Evolutionary conservation across 37 sponge, comb jelly and placozoan species (phyloP).

Genomic region (Diacarnus erythraeanus): DNA sequence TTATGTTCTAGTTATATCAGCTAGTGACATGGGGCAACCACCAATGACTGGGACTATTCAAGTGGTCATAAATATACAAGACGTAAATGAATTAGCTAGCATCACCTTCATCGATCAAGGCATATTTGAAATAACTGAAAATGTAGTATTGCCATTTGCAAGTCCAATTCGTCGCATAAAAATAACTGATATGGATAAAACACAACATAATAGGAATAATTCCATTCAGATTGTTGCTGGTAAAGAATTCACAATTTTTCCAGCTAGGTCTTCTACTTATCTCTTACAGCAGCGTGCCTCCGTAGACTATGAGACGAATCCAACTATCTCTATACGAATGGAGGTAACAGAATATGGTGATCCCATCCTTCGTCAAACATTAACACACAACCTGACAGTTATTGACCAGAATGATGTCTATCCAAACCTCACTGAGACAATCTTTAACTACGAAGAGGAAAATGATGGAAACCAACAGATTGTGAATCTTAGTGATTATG

Average conservation of each 20-base stretch:
- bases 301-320: conserved; percentile 4
- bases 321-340: neutral
- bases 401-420: conserved; percentile 35
- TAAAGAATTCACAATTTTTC: neutral
- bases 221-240: neutral
- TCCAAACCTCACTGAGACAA: neutral
- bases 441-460: neutral
- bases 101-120: neutral
- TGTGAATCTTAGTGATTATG: neutral
- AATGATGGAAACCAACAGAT: neutral
- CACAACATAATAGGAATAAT: neutral
- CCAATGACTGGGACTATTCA: neutral
- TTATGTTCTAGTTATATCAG: neutral
- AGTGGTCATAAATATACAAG: neutral
- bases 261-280: neutral
- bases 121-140: neutral
- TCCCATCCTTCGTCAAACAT: neutral
- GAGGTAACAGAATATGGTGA: conserved; percentile 3
- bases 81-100: conserved; percentile 20
- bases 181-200: neutral
- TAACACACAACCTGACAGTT: neutral
- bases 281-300: neutral
- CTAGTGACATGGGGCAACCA: neutral
- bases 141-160: neutral
- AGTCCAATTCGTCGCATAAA: neutral